phyloP scores from a whole-genome alignment of 1,140 invertebrate species.

The Acromyrmex heyeri region DNA sequence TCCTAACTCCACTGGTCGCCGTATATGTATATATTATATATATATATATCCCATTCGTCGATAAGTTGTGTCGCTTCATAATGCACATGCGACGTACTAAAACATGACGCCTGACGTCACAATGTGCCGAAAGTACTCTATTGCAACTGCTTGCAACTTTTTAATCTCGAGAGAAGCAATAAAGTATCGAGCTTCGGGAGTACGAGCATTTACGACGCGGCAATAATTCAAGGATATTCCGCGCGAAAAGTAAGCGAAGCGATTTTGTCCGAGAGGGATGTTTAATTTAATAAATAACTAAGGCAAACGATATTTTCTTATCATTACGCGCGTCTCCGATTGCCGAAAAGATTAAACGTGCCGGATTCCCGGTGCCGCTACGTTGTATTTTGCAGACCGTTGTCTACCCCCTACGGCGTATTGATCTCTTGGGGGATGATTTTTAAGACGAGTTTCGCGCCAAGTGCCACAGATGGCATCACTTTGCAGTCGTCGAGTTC shows the following conservation, averaged over 20 bases:
- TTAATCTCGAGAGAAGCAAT: conserved; percentile 22
- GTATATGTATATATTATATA: background rate
- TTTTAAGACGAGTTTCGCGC: conserved; percentile 80
- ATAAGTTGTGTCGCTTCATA: conserved; percentile 32
- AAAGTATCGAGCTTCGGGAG: background rate
- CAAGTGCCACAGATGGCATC: conserved; percentile 77
- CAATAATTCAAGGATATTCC: conserved; percentile 34
- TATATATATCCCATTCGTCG: background rate
- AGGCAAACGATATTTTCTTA: background rate
- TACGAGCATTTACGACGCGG: background rate
- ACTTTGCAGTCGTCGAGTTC: conserved; percentile 56
- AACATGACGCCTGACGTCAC: background rate
- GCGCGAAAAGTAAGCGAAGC: conserved; percentile 2
- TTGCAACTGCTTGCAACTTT: conserved; percentile 31
- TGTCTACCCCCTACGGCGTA: conserved; percentile 72
- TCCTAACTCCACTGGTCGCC: background rate
- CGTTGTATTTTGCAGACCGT: conserved; percentile 56
- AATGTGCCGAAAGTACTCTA: background rate
- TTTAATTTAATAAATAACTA: conserved; percentile 51
- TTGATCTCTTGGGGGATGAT: conserved; percentile 80
- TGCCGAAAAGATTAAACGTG: conserved; percentile 39
- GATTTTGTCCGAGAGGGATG: background rate
- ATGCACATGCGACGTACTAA: conserved; percentile 20
- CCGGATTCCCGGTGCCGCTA: background rate
- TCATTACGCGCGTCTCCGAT: background rate